A percentile compares a stretch with the other conserved stretches of the same genome.
phyloP scores from a whole-genome alignment of 1,140 invertebrate genomes.

The Drosophila cardini region DNA sequence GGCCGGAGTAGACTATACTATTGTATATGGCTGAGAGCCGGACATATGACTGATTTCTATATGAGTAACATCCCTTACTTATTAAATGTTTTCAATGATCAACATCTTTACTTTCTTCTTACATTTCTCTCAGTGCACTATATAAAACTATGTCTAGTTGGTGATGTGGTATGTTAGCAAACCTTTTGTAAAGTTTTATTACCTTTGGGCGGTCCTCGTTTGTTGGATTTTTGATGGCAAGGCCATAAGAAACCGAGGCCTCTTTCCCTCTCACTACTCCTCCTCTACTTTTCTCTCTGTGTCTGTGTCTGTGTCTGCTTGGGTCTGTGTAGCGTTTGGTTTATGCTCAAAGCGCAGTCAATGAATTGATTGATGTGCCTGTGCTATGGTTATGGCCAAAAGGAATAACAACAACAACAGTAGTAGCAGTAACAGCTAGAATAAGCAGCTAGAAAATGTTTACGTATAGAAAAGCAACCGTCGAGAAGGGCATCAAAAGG shows the following conservation, averaged over 20 bases:
- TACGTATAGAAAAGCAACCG: not conserved
- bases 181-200: slow-evolving; percentile 66
- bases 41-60: too few species aligned
- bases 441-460: slow-evolving; percentile 23
- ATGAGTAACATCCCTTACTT: too few species aligned
- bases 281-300: not conserved
- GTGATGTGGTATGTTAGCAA: slow-evolving; percentile 5
- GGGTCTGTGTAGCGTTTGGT: slow-evolving; percentile 29
- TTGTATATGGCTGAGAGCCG: too few species aligned
- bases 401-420: not conserved
- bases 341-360: slow-evolving; percentile 64
- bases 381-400: slow-evolving; percentile 34
- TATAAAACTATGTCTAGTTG: slow-evolving; percentile 4
- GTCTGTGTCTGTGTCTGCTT: slow-evolving; percentile 28
- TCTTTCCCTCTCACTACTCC: not conserved
- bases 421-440: slow-evolving; percentile 22
- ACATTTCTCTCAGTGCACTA: slow-evolving; percentile 11
- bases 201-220: slow-evolving; percentile 27
- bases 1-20: too few species aligned
- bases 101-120: too few species aligned
- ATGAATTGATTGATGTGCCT: slow-evolving; percentile 77
- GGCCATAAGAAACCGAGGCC: slow-evolving; percentile 16
- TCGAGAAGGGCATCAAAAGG: slow-evolving; percentile 55
- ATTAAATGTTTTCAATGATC: too few species aligned
- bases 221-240: slow-evolving; percentile 25